Evolutionary conservation across 2,888 invertebrate genomes (phyloP).

Genomic region (Magallana nippona): DNA sequence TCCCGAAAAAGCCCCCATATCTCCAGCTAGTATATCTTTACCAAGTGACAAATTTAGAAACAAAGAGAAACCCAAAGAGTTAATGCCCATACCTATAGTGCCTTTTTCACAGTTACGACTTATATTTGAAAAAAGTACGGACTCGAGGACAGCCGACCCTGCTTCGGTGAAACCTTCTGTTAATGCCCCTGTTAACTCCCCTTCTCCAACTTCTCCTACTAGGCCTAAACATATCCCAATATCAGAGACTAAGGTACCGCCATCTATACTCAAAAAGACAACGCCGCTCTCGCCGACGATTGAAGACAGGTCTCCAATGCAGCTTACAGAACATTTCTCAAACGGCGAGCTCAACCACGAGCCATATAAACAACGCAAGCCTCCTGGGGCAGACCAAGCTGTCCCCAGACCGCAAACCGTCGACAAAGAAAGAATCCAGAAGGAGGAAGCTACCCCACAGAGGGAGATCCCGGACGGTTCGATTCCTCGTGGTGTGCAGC

Average conservation of each 20-base stretch:
- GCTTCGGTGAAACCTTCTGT: conserved; percentile 7
- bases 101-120: conserved; percentile 73
- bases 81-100: conserved; percentile 74
- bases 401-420: not conserved
- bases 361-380: conserved; percentile 16
- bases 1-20: conserved; percentile 63
- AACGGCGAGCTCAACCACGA: conserved; percentile 35
- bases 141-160: conserved; percentile 7
- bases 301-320: conserved; percentile 25
- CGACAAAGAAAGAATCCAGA: conserved; percentile 31
- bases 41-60: conserved; percentile 74
- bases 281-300: not conserved
- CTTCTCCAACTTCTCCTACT: conserved; percentile 21
- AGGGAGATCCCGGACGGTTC: conserved; percentile 43
- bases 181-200: conserved; percentile 22
- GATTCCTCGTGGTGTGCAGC: conserved; percentile 29
- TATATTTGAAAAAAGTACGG: conserved; percentile 69
- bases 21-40: conserved; percentile 60
- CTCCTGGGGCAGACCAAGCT: not conserved
- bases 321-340: conserved; percentile 24
- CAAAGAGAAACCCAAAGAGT: conserved; percentile 66
- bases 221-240: not conserved
- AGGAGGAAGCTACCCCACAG: conserved; percentile 17
- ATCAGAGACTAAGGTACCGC: conserved; percentile 24
- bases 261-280: conserved; percentile 40